Base-by-base conservation (phyloP, 2,797 vertebrate genomes). In the Discoglossus pictus region DNA sequence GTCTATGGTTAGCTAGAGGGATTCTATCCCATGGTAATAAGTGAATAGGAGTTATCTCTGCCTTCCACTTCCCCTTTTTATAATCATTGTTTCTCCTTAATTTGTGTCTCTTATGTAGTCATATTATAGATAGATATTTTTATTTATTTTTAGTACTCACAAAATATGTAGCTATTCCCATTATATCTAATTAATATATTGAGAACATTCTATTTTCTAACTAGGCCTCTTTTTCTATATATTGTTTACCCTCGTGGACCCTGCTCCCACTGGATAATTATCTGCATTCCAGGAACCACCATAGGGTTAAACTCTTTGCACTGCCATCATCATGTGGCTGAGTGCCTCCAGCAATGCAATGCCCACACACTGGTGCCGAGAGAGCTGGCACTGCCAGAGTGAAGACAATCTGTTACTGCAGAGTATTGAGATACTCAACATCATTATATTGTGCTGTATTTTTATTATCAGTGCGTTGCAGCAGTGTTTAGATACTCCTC, bases 311-410 rank as follows among this genome's bases (percentile, higher is more conserved):
- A 31, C 21, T 39, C 17, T 43, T 18, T 17, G 5, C 18, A 3
- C 39, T 55, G 36, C 27, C 34, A 67, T 24, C 16, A 31, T 65
- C 9, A 10, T 55, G 40, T 46, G 65, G 48, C 36, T 42, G 34
- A 48, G 42, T 27, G 23, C 34, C 21, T 55, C 43, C n/a, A 47
- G 40, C 52, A 38, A 11, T 48, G 40, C 52, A 38, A 11, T 48
- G 42, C 48, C 47, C 61, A 46, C 62, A 58, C 43, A 10, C 44
- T 59, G 34, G 24, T 24, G 54, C 23, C 21, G 3, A 52, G 27
- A 34, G 17, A 54, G 43, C 27, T 61, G 47, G 15, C 25, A 17
- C 21, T 15, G 55, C 46, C 54, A 67, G 21, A 31, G 20, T 18
- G 20, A 35, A 44, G 6, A 12, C 11, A 46, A 16, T 35, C 31